These are phyloP conservation scores for Theocolax elegans DNA, from an alignment of 1,140 invertebrate species.

Conservation along the genomic window DNA sequence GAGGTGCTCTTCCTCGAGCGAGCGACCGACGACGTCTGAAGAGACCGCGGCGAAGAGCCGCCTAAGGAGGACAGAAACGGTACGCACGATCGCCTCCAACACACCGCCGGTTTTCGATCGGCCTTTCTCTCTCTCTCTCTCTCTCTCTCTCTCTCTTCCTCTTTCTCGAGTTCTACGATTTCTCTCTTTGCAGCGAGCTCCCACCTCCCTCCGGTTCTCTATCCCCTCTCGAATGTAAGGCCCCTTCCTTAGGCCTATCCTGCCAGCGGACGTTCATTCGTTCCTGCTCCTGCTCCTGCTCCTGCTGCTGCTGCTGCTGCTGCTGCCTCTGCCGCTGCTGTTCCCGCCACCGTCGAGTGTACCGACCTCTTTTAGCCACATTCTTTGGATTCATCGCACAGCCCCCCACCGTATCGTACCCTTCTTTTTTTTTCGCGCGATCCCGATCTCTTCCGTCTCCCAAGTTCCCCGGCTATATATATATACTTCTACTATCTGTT, in stretches of 20 bases:
- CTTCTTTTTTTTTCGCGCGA: slow-evolving; percentile 4
- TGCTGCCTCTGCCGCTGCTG: too few species aligned
- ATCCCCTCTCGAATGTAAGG: too few species aligned
- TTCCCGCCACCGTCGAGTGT: slow-evolving; percentile 10
- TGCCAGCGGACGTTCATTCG: slow-evolving; percentile 24
- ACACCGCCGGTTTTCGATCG: slow-evolving; percentile 61
- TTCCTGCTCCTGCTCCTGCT: background rate
- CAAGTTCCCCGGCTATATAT: slow-evolving; percentile 35
- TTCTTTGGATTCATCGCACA: slow-evolving; percentile 32
- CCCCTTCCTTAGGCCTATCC: slow-evolving; percentile 12
- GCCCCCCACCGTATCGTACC: background rate
- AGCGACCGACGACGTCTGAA: slow-evolving; percentile 64
- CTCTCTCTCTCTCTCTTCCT: slow-evolving; percentile 43
- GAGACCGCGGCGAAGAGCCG: slow-evolving; percentile 54
- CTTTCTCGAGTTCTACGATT: slow-evolving; percentile 1
- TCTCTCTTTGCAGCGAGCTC: slow-evolving; percentile 34
- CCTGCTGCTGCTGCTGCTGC: background rate
- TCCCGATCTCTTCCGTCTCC: slow-evolving; percentile 10
- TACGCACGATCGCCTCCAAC: slow-evolving; percentile 65
- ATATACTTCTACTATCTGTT: slow-evolving; percentile 44
- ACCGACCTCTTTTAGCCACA: slow-evolving; percentile 40
- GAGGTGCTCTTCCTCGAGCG: slow-evolving; percentile 60
- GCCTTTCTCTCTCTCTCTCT: slow-evolving; percentile 46
- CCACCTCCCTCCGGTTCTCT: background rate
- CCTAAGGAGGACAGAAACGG: slow-evolving; percentile 68